Evolutionary conservation across 2,113 vertebrate genomes (phyloP), one percentile per base, ranked within the genome.

Genomic region (Furnarius figulus): DNA sequence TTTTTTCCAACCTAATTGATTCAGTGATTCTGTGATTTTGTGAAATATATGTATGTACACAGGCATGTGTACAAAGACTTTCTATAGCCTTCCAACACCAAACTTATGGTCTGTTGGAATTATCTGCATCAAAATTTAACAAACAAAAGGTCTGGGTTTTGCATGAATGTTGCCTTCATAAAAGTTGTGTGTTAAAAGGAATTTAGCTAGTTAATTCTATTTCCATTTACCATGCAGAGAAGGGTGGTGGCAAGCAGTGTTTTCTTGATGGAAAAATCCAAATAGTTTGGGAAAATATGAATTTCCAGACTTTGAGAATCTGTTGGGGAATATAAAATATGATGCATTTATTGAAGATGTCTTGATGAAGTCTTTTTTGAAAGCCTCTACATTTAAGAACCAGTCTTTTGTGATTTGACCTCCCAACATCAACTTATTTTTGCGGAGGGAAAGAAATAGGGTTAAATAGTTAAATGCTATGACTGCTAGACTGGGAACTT

Each of bases 401-500:
- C 63, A 58, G 22, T 12, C 7, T 25, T 95, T 81, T 50, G 85
- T 49, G 65, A 93, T 92, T 75, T 89, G 79, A 81, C 79, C 83
- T 87, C 79, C 83, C 82, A 92, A 78, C 3, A 75, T 53, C 65
- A 95, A 75, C 21, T 27, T 70, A 30, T 81, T 94, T 87, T 91
- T 72, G 23, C 55, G 40, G 55, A 73, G 74, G 49, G 61, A 65
- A 84, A 94, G 70, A 89, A 81, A 95, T 25, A n/a, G n/a, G n/a
- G n/a, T n/a, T n/a, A n/a, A n/a, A n/a, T n/a, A n/a, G 70, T 90
- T 89, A 82, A 90, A 89, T 53, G 42, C 70, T 67, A 0, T 33
- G 76, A 75, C 76, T 95, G 72, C 65, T 92, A 89, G 93, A 31
- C 88, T 82, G 89, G 73, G 90, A 95, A 90, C 88, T 78, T 24